Conservation (phyloP, 2,113 vertebrate species). For the Ciconia stormi region DNA sequence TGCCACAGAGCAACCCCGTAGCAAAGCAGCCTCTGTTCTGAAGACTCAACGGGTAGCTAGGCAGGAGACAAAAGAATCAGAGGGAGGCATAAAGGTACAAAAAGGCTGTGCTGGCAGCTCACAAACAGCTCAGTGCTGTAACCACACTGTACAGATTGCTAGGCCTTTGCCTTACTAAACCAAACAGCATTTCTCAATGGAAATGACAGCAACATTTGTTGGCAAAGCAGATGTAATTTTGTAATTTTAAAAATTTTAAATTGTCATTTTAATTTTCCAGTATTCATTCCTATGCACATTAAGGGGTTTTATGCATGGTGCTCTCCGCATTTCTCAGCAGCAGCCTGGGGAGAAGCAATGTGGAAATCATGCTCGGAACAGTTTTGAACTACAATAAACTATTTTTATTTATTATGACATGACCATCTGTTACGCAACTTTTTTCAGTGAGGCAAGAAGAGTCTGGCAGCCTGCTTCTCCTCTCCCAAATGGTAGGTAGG, state of each 20-base stretch:
- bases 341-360: background rate
- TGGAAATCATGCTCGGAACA: background rate
- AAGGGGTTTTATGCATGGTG: background rate
- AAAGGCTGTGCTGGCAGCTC: background rate
- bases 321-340: background rate
- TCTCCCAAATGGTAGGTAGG: background rate
- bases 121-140: background rate
- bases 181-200: background rate
- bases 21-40: background rate
- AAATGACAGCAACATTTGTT: background rate
- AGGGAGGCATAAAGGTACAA: background rate
- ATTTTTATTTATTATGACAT: constrained; percentile 37
- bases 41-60: background rate
- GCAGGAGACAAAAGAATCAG: background rate
- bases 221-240: background rate
- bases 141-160: background rate
- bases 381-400: background rate
- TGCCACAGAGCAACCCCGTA: background rate
- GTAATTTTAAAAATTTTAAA: background rate
- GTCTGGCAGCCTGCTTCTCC: background rate
- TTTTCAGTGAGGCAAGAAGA: background rate
- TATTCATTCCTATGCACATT: background rate
- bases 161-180: background rate
- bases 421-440: background rate
- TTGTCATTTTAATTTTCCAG: background rate